phyloP scores from a whole-genome alignment of 2,113 vertebrate species.

The Otis tarda region DNA sequence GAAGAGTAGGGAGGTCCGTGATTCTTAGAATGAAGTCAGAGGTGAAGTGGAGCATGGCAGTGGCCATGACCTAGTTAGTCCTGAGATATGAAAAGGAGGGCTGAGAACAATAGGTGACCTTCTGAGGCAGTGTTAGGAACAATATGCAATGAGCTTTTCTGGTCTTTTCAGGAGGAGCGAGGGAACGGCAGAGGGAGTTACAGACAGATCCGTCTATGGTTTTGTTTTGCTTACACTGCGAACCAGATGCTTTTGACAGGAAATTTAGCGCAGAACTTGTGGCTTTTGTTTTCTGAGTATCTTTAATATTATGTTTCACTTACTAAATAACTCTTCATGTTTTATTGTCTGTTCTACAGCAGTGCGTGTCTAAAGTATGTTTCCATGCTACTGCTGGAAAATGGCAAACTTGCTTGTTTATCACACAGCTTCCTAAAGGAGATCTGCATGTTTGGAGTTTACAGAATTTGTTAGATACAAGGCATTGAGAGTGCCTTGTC shows the following conservation, averaged over 20 bases:
- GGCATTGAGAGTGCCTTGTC: neutral
- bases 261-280: neutral
- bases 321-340: neutral
- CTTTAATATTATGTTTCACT: neutral
- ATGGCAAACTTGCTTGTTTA: neutral
- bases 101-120: neutral
- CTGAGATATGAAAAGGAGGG: neutral
- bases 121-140: neutral
- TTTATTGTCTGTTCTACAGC: neutral
- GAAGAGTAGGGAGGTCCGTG: neutral
- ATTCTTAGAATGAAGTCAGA: neutral
- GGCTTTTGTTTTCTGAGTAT: neutral
- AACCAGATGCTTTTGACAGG: constrained; percentile 6
- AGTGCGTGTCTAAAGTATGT: neutral
- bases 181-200: neutral
- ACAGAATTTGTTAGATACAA: neutral
- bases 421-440: neutral
- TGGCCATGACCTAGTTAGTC: constrained; percentile 16
- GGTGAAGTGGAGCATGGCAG: constrained; percentile 32
- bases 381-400: neutral
- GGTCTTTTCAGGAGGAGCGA: neutral
- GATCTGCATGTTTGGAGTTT: neutral
- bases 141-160: neutral
- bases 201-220: rapidly evolving
- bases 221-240: neutral